Evolutionary conservation across 2,888 invertebrate species (phyloP).

Genomic region (Argyra leucocephala): DNA sequence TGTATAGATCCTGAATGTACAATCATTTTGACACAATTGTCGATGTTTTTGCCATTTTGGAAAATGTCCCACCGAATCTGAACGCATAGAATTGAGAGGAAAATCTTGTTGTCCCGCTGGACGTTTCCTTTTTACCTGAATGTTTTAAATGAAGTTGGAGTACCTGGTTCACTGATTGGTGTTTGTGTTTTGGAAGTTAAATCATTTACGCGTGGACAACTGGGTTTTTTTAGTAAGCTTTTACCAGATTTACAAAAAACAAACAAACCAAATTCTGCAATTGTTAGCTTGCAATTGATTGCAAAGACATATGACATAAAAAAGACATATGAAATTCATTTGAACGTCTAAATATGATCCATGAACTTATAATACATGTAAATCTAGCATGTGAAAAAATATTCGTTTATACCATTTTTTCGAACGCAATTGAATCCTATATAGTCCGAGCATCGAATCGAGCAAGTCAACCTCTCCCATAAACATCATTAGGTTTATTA

Average conservation of each 20-base stretch:
- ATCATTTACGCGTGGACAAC: too few species aligned
- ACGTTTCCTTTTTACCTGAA: too few species aligned
- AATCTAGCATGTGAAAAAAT: conserved; percentile 11
- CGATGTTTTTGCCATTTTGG: conserved; percentile 14
- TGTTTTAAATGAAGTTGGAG: too few species aligned
- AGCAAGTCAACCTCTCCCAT: conserved; percentile 19
- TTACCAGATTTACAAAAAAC: conserved; percentile 13
- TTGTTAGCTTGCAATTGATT: conserved; percentile 12
- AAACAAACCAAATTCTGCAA: too few species aligned
- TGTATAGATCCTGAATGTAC: too few species aligned
- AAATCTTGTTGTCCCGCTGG: too few species aligned
- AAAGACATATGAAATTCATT: conserved; percentile 15
- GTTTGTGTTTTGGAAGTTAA: too few species aligned
- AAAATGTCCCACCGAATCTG: conserved; percentile 11
- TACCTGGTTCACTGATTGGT: too few species aligned
- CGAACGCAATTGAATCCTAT: conserved; percentile 19
- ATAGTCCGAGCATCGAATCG: conserved; percentile 19
- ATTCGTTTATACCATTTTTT: conserved; percentile 17
- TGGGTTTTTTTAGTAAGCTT: conserved; percentile 10
- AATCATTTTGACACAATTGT: not conserved
- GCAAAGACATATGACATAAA: conserved; percentile 15
- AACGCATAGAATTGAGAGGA: too few species aligned
- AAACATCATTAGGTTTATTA: conserved; percentile 17
- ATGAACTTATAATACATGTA: conserved; percentile 13
- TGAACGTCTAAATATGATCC: conserved; percentile 16